A percentile compares a stretch with the other conserved stretches of the same genome.
Evolutionary conservation across 2,113 vertebrate species (phyloP).

Genomic region (Nothobranchius furzeri): DNA sequence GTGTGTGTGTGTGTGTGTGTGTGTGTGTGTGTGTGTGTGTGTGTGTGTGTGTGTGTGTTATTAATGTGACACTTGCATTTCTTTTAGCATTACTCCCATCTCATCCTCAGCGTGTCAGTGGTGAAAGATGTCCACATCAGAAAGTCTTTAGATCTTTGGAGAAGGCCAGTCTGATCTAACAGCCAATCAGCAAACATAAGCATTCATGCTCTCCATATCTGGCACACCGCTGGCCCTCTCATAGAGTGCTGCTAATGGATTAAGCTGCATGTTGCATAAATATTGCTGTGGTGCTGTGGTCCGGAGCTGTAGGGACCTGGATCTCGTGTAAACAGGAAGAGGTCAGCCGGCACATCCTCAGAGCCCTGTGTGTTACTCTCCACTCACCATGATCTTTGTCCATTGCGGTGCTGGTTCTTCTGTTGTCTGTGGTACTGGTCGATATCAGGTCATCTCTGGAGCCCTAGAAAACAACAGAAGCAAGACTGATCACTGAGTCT

Average conservation of each 20-base stretch:
- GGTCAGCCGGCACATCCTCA: neutral
- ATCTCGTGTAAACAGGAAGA: conserved; percentile 38
- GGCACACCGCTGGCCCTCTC: conserved; percentile 13
- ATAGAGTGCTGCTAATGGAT: conserved; percentile 36
- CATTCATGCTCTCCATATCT: neutral
- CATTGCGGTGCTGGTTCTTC: conserved; percentile 81
- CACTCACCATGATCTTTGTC: conserved; percentile 88
- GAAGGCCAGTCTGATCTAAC: neutral
- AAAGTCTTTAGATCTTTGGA: neutral
- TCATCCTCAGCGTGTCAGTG: neutral
- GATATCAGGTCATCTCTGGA: conserved; percentile 89
- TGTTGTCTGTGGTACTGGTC: conserved; percentile 76
- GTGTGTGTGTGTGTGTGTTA: too few species aligned
- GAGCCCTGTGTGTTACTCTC: too few species aligned
- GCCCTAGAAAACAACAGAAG: conserved; percentile 71
- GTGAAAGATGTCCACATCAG: neutral
- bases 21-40: too few species aligned
- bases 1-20: too few species aligned
- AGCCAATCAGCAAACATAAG: neutral
- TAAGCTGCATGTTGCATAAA: neutral
- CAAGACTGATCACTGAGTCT: neutral
- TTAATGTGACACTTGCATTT: too few species aligned
- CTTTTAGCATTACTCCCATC: neutral
- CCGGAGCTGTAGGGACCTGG: conserved; percentile 1
- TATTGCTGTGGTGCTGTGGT: neutral